Percentiles rank a stretch among this genome's conserved stretches.
Conservation (phyloP, 2,888 invertebrate species). For the Poecilobothrus nobilitatus region DNA sequence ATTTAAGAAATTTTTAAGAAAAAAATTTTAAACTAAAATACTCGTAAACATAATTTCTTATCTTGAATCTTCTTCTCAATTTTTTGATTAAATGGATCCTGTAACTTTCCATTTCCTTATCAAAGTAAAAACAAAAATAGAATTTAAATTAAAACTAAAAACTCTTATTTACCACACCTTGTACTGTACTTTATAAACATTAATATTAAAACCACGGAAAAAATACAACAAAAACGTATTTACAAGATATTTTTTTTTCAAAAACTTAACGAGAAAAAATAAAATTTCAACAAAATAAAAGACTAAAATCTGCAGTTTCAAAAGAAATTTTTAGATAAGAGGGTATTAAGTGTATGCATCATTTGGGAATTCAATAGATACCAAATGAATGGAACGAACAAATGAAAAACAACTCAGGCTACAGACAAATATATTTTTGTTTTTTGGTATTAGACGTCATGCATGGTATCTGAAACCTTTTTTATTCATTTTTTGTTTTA, state of each 20-base stretch:
- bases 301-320: not conserved
- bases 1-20: no score
- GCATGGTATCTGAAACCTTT: conserved; percentile 4
- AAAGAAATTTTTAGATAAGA: not conserved
- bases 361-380: conserved; percentile 1
- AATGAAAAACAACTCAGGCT: not conserved
- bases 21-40: no score
- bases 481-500: not conserved
- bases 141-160: no score
- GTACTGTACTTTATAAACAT: not conserved
- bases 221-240: not conserved
- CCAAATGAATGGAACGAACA: not conserved
- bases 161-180: not conserved
- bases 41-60: no score
- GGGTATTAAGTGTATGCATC: conserved; percentile 6
- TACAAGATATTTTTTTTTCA: not conserved
- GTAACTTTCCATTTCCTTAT: no score
- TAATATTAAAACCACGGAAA: not conserved
- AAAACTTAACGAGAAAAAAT: not conserved
- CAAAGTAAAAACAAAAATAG: no score
- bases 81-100: no score
- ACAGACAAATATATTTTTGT: no score
- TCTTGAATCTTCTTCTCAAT: no score
- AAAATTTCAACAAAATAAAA: not conserved
- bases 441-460: not conserved